phyloP scores from a whole-genome alignment of 1,140 invertebrate species.

The Ceratitis capitata region DNA sequence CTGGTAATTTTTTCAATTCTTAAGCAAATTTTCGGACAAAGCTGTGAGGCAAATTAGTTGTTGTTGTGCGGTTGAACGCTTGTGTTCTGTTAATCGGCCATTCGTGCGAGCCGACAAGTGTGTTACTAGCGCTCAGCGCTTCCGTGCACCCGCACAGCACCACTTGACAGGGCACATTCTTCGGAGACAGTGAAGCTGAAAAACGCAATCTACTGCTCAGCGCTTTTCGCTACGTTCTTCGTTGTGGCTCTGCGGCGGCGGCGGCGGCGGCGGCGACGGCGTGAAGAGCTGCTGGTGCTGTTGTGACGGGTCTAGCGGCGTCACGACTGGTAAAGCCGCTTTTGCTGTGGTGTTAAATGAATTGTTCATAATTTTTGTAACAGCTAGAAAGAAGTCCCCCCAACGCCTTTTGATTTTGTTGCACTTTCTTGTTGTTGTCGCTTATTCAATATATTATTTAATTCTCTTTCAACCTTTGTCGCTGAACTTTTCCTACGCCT shows the following conservation, averaged over 20 bases:
- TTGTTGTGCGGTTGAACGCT: background rate
- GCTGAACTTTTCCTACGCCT: background rate
- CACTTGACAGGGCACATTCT: background rate
- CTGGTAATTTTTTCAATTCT: background rate
- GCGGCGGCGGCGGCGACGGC: too few relatives aligned
- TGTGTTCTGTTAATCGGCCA: background rate
- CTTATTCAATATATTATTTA: conserved; percentile 20
- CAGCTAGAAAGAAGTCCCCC: background rate
- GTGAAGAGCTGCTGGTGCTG: background rate
- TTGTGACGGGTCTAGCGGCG: background rate
- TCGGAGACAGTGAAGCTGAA: background rate
- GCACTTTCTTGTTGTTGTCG: background rate
- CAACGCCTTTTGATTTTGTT: background rate
- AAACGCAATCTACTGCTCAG: background rate
- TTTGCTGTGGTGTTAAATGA: conserved; percentile 28
- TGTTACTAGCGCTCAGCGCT: background rate
- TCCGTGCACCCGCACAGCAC: background rate
- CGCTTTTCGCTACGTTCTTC: background rate
- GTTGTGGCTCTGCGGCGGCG: background rate
- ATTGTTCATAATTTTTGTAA: conserved; percentile 38
- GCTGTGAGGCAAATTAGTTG: background rate
- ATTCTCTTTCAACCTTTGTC: background rate
- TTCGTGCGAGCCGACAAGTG: background rate
- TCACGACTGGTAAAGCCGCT: background rate
- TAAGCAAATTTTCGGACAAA: background rate